Evolutionary conservation across 2,797 vertebrate species (phyloP), one percentile per base, ranked within the genome.

Genomic region (Naso thynnoides): DNA sequence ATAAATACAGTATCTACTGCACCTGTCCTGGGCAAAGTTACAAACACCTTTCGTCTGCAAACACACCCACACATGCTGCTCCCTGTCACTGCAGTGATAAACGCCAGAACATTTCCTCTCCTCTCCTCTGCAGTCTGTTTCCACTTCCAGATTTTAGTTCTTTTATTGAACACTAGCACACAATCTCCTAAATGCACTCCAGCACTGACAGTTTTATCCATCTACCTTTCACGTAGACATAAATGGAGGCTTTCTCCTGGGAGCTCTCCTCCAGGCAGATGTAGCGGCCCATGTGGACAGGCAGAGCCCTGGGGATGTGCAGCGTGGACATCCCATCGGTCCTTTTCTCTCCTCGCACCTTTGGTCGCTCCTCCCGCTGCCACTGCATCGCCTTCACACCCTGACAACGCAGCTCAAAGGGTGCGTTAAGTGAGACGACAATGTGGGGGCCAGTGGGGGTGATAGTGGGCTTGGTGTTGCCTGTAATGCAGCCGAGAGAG

Each of bases 191-290:
- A 59, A 73, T 18, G 11, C 64, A 44, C 14, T 9, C 29, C 16
- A n/a, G 38, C 26, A 44, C 14, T 26, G 8, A 41, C 27, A n/a
- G 19, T 58, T 38, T 27, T 11, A 56, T 49, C 4, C 39, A n/a
- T 29, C 44, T 95, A 99, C 98, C 98, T 96, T 95, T 96, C 27
- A 99, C 96, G 71, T 94, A 99, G 84, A 99, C 89, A 18, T 98
- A 98, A 71, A 97, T 91, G 67, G 96, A 96, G 23, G 80, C 89
- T 53, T 88, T 90, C 70, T 93, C 87, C 14, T 88, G 70, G 24
- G 88, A 92, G 1, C 29, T 82, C 62, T 89, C 84, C 73, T 97
- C 97, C 81, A 81, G 85, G 82, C 98, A 99, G 2, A 93, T 88
- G 68, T 97, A 99, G 86, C 89, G 95, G 78, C 97, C 97, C 54